Evolutionary conservation across 1,140 invertebrate genomes (phyloP).

Genomic region (Drosophila tsacasi): DNA sequence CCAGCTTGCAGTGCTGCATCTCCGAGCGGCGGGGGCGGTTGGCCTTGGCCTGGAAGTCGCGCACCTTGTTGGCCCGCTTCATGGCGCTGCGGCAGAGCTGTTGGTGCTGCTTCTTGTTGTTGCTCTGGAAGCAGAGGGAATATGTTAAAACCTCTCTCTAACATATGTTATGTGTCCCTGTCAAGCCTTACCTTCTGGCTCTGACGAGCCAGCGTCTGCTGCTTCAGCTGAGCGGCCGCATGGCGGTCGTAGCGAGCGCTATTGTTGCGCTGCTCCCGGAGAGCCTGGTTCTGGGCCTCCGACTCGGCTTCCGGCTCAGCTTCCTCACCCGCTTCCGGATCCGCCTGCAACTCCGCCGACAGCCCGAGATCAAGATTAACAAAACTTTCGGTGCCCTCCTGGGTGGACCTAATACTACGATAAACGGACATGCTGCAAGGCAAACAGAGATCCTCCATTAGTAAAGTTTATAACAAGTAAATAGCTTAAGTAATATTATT

Average conservation of each 20-base stretch:
- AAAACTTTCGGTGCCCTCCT: conserved; percentile 79
- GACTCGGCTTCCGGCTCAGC: conserved; percentile 30
- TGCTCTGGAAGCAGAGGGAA: conserved; percentile 39
- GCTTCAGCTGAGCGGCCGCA: conserved; percentile 70
- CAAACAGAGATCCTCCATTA: neutral
- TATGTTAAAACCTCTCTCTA: too few relatives aligned
- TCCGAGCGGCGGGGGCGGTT: conserved; percentile 88
- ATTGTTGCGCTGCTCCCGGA: conserved; percentile 49
- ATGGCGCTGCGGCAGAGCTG: conserved; percentile 87
- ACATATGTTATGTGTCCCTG: too few relatives aligned
- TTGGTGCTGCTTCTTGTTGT: conserved; percentile 86
- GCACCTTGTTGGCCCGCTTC: conserved; percentile 88
- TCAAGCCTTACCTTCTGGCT: conserved; percentile 68
- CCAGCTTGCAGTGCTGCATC: conserved; percentile 87
- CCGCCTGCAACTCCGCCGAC: conserved; percentile 36
- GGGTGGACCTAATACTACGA: conserved; percentile 85
- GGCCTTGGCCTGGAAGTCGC: conserved; percentile 88
- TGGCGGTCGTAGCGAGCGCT: conserved; percentile 72
- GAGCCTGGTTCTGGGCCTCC: conserved; percentile 36
- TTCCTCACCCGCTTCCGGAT: conserved; percentile 17
- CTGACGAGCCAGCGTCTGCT: conserved; percentile 69
- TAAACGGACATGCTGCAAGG: conserved; percentile 92
- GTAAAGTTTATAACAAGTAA: neutral
- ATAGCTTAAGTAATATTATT: conserved; percentile 17
- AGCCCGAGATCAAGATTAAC: conserved; percentile 82